phyloP scores from a whole-genome alignment of 2,888 invertebrate genomes.

The Trissolcus japonicus region DNA sequence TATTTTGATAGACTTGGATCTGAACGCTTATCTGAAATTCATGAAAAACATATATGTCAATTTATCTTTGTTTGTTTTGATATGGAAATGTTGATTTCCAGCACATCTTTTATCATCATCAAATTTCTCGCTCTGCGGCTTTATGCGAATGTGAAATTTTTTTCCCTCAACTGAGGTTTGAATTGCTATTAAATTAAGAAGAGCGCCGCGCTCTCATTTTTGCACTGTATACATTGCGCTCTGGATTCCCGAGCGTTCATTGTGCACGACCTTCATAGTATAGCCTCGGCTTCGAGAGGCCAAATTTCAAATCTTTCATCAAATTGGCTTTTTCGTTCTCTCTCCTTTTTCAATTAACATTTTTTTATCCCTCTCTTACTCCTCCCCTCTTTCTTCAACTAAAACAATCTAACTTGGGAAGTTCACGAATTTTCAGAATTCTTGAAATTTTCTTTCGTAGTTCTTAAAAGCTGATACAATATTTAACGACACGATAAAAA shows the following conservation, averaged over 20 bases:
- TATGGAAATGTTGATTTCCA: neutral
- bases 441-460: too few species aligned
- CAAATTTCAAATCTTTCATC: slow-evolving; percentile 37
- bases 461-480: too few species aligned
- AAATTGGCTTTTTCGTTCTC: neutral
- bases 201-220: slow-evolving; percentile 45
- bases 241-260: slow-evolving; percentile 43
- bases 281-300: slow-evolving; percentile 41
- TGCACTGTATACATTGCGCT: slow-evolving; percentile 30
- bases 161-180: slow-evolving; percentile 32
- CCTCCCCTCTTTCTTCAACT: too few species aligned
- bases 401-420: too few species aligned
- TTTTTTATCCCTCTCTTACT: too few species aligned
- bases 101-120: neutral
- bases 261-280: slow-evolving; percentile 40
- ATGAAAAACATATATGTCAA: too few species aligned
- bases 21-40: too few species aligned
- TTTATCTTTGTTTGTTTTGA: too few species aligned
- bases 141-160: slow-evolving; percentile 10
- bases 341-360: too few species aligned
- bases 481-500: too few species aligned
- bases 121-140: neutral
- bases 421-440: too few species aligned
- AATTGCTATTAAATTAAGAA: slow-evolving; percentile 41
- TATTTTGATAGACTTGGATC: neutral